Evolutionary conservation across 2,113 vertebrate genomes (phyloP).

Genomic region (Vimba vimba): DNA sequence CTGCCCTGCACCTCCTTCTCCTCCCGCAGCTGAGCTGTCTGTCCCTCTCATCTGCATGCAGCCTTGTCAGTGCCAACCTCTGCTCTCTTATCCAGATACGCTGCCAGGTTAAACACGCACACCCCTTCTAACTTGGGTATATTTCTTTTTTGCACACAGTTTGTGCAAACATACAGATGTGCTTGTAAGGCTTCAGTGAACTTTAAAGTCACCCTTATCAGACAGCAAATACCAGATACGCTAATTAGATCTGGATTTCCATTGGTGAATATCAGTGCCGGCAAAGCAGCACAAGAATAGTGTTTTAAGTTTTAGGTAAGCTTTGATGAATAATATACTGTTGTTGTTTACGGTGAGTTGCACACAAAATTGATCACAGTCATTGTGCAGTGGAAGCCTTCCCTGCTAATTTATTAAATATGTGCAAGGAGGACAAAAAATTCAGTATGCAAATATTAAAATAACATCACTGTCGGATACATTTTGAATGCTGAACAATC

Average conservation of each 20-base stretch:
- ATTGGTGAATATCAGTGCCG: neutral
- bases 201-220: neutral
- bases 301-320: neutral
- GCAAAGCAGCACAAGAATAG: neutral
- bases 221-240: neutral
- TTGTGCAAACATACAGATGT: neutral
- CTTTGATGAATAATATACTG: neutral
- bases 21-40: slow-evolving; percentile 80
- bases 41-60: slow-evolving; percentile 71
- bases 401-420: neutral
- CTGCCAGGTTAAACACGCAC: slow-evolving; percentile 77
- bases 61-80: slow-evolving; percentile 75
- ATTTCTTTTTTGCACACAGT: neutral
- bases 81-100: slow-evolving; percentile 74
- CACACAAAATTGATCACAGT: neutral
- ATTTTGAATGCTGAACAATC: neutral
- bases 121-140: neutral
- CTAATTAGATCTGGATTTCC: neutral
- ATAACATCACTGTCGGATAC: neutral
- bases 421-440: neutral
- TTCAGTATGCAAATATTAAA: neutral
- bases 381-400: neutral
- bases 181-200: neutral
- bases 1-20: slow-evolving; percentile 83
- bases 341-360: neutral